Percentiles rank a stretch among this genome's conserved stretches.
phyloP scores from a whole-genome alignment of 2,888 invertebrate genomes.

The Watsonalla cultraria region DNA sequence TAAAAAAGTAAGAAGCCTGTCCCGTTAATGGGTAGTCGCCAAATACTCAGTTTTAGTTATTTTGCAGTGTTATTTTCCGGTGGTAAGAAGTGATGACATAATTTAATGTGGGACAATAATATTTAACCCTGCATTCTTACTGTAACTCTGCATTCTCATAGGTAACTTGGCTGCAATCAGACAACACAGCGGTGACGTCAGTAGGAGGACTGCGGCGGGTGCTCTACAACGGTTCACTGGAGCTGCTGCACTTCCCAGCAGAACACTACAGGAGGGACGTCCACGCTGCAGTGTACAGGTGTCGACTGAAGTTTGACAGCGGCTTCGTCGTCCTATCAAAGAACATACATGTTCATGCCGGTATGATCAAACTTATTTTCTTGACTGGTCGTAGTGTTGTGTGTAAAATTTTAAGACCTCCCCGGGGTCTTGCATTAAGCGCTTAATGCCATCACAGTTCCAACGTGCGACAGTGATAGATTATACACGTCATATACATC shows the following conservation, averaged over 20 bases:
- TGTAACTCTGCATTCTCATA: slow-evolving; percentile 36
- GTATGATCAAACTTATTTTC: slow-evolving; percentile 74
- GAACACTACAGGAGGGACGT: slow-evolving; percentile 90
- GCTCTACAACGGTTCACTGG: slow-evolving; percentile 90
- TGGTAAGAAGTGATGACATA: no score
- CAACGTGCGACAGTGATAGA: no score
- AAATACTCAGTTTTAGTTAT: no score
- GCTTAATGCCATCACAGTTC: no score
- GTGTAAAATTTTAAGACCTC: neutral
- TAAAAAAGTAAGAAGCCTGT: no score
- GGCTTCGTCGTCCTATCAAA: slow-evolving; percentile 86
- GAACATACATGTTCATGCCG: slow-evolving; percentile 92
- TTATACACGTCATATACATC: no score
- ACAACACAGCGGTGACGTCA: slow-evolving; percentile 82
- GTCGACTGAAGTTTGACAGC: slow-evolving; percentile 60
- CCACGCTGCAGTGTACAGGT: slow-evolving; percentile 90
- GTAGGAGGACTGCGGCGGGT: slow-evolving; percentile 86
- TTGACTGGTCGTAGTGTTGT: slow-evolving; percentile 2
- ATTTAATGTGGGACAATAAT: no score
- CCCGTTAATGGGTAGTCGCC: no score
- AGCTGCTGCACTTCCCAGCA: slow-evolving; percentile 90
- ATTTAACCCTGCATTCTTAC: no score
- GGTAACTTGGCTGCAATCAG: slow-evolving; percentile 87
- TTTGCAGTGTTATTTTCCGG: no score
- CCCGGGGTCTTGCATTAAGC: no score